A percentile compares a stretch with the other conserved stretches of the same genome.
Conservation (phyloP, 2,888 invertebrate species). For the Parasteatoda lunata region DNA sequence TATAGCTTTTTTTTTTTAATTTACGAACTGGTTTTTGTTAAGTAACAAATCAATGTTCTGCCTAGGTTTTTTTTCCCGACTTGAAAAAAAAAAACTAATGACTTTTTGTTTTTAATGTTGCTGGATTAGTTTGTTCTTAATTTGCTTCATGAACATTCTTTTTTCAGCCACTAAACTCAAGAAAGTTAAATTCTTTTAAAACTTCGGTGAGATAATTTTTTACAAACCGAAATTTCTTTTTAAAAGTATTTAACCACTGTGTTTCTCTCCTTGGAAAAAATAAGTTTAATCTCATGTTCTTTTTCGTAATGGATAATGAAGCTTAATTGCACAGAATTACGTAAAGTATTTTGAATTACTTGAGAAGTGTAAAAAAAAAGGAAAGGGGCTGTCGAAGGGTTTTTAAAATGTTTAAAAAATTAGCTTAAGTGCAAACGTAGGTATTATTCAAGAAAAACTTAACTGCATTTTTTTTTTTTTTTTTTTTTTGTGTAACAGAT, state of each 20-base stretch:
- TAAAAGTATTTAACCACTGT: slow-evolving; percentile 64
- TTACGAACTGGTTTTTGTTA: slow-evolving; percentile 24
- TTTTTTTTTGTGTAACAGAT: slow-evolving; percentile 24
- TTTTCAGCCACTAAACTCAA: slow-evolving; percentile 30
- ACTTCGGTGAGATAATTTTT: slow-evolving; percentile 43
- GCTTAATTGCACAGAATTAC: slow-evolving; percentile 64
- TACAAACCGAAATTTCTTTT: slow-evolving; percentile 16
- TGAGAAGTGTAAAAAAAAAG: slow-evolving; percentile 30
- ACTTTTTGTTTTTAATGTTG: slow-evolving; percentile 65
- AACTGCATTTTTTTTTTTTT: slow-evolving; percentile 20
- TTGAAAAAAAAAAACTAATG: slow-evolving; percentile 51
- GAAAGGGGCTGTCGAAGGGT: slow-evolving; percentile 35
- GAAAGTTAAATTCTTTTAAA: slow-evolving; percentile 61
- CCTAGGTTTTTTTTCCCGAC: slow-evolving; percentile 24
- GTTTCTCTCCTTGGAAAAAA: slow-evolving; percentile 41
- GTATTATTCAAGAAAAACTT: slow-evolving; percentile 35
- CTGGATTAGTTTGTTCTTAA: slow-evolving; percentile 64
- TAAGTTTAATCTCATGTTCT: slow-evolving; percentile 58
- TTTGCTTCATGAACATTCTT: slow-evolving; percentile 57
- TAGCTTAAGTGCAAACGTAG: slow-evolving; percentile 46
- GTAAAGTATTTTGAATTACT: slow-evolving; percentile 53
- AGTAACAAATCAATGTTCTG: slow-evolving; percentile 53
- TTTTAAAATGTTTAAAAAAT: slow-evolving; percentile 27
- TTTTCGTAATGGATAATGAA: slow-evolving; percentile 61
- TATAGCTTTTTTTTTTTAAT: slow-evolving; percentile 39